phyloP scores from a whole-genome alignment of 2,113 vertebrate species.

The Istiophorus platypterus region DNA sequence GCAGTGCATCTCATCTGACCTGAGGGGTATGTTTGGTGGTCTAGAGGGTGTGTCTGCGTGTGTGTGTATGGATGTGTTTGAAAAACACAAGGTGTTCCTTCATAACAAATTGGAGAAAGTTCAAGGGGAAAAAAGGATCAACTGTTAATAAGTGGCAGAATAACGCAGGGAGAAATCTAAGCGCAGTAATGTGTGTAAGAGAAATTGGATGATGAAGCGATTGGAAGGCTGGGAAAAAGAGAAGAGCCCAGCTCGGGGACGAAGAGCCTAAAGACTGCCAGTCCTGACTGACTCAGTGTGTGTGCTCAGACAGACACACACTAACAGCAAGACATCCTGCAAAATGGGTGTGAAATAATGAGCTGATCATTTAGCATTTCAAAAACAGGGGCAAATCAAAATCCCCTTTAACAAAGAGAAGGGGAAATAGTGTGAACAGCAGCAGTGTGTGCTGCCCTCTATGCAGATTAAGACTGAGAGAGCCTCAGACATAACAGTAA shows the following conservation, averaged over 20 bases:
- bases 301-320: constrained; percentile 17
- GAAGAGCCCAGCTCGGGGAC: constrained; percentile 18
- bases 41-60: not conserved
- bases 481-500: constrained; percentile 24
- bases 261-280: constrained; percentile 29
- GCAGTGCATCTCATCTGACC: constrained; percentile 19
- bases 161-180: constrained; percentile 49
- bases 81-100: constrained; percentile 36
- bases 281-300: constrained; percentile 40
- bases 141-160: constrained; percentile 55
- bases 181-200: constrained; percentile 55
- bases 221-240: constrained; percentile 36
- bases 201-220: constrained; percentile 46
- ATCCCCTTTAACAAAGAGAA: constrained; percentile 15
- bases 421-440: constrained; percentile 39
- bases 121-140: constrained; percentile 6
- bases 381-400: constrained; percentile 36
- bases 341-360: constrained; percentile 47
- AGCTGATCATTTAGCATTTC: constrained; percentile 35
- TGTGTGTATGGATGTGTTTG: not conserved
- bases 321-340: constrained; percentile 24
- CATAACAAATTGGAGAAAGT: constrained; percentile 32
- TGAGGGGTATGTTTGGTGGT: constrained; percentile 19
- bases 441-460: not conserved
- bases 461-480: constrained; percentile 1